These are phyloP conservation scores for Acanthisitta chloris DNA, from an alignment of 2,113 vertebrate species.

Conservation along the genomic window DNA sequence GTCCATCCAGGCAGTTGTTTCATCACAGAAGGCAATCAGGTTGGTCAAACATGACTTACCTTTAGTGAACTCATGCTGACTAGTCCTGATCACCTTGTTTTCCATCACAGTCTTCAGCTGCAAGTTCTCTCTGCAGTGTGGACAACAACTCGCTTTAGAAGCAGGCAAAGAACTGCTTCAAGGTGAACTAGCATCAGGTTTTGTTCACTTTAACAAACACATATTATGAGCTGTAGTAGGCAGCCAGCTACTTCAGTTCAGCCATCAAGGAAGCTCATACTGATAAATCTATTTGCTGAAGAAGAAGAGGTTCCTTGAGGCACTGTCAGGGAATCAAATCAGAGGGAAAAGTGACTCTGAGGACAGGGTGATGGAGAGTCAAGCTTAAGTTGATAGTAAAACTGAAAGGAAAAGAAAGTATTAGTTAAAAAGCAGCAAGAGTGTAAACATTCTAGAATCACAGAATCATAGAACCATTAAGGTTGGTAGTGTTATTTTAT, in stretches of 20 bases:
- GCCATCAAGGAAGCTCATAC: neutral
- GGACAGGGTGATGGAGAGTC: neutral
- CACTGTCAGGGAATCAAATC: neutral
- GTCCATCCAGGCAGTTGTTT: too few relatives aligned
- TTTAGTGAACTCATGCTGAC: too few relatives aligned
- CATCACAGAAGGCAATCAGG: too few relatives aligned
- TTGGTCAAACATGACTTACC: too few relatives aligned
- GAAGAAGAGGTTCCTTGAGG: neutral
- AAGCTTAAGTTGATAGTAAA: accelerated
- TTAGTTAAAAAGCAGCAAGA: neutral
- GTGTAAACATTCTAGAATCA: neutral
- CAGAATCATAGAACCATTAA: neutral
- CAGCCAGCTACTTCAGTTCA: neutral
- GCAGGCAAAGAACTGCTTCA: neutral
- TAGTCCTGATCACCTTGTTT: too few relatives aligned
- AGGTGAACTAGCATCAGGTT: neutral
- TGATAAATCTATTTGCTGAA: neutral
- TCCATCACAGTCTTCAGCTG: neutral
- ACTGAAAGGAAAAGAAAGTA: neutral
- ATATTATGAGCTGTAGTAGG: neutral
- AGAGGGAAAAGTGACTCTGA: neutral
- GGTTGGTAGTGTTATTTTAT: neutral
- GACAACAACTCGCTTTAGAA: neutral
- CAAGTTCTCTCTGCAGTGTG: neutral
- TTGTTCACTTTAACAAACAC: neutral